Conservation (phyloP, 2,888 invertebrate species). For the Graphium colonna region DNA sequence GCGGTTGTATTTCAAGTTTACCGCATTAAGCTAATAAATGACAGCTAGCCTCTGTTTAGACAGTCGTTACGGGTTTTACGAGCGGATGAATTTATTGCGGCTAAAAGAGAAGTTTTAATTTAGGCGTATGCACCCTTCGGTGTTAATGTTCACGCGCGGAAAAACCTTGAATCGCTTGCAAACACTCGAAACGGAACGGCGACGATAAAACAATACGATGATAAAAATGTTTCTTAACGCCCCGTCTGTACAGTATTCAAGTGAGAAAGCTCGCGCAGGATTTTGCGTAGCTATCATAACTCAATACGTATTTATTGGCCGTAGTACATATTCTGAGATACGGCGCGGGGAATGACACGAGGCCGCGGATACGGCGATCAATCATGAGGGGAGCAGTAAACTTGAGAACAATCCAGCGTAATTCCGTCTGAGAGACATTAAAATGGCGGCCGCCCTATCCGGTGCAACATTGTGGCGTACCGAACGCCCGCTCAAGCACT, state of each 20-base stretch:
- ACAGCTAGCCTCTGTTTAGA: constrained; percentile 73
- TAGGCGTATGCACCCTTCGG: constrained; percentile 66
- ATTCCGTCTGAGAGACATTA: constrained; percentile 79
- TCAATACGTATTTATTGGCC: constrained; percentile 71
- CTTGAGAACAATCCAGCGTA: constrained; percentile 79
- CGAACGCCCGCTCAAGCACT: constrained; percentile 44
- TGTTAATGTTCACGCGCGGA: constrained; percentile 66
- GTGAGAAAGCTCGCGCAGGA: constrained; percentile 42
- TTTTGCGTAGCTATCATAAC: constrained; percentile 65
- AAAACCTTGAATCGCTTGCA: constrained; percentile 26
- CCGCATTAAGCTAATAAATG: constrained; percentile 63
- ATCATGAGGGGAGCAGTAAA: constrained; percentile 76
- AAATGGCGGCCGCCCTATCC: constrained; percentile 78
- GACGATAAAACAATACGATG: constrained; percentile 27
- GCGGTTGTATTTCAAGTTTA: constrained; percentile 49
- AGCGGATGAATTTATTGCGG: constrained; percentile 68
- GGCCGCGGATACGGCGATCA: constrained; percentile 77
- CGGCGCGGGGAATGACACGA: constrained; percentile 74
- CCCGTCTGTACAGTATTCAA: constrained; percentile 17
- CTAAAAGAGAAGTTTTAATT: constrained; percentile 64
- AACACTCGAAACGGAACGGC: constrained; percentile 5
- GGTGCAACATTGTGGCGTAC: constrained; percentile 72
- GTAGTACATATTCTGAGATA: constrained; percentile 71
- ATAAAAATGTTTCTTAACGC: constrained; percentile 26
- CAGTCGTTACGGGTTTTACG: constrained; percentile 72